Conservation (phyloP, 2,113 vertebrate species). For the Myrmecophaga tridactyla region DNA sequence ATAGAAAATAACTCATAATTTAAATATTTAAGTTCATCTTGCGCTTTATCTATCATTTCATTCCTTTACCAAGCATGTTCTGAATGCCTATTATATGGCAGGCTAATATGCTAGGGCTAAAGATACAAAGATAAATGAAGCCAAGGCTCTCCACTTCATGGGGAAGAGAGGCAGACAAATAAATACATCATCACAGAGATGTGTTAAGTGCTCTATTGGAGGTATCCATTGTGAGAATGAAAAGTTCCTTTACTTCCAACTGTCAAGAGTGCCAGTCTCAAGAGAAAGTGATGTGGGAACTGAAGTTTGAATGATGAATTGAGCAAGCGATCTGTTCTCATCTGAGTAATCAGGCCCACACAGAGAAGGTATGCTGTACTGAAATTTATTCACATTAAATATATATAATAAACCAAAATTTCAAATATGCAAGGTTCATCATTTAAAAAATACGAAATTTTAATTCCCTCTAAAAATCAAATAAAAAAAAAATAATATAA, state of each 20-base stretch:
- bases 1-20: neutral
- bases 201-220: neutral
- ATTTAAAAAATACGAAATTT: neutral
- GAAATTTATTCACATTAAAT: conserved; percentile 38
- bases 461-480: conserved; percentile 36
- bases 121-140: neutral
- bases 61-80: neutral
- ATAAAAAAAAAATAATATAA: neutral
- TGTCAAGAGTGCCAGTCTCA: neutral
- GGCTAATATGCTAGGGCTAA: neutral
- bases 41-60: neutral
- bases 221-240: neutral
- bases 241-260: neutral
- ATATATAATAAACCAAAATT: neutral
- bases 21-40: neutral
- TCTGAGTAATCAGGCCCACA: neutral
- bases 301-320: neutral
- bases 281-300: neutral
- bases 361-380: neutral
- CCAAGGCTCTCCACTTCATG: neutral
- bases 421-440: neutral
- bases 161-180: neutral
- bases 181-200: neutral
- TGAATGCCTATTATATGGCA: neutral
- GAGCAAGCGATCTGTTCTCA: neutral